These are phyloP conservation scores for Antechinus flavipes DNA, from an alignment of 2,113 vertebrate species.

Conservation along the genomic window DNA sequence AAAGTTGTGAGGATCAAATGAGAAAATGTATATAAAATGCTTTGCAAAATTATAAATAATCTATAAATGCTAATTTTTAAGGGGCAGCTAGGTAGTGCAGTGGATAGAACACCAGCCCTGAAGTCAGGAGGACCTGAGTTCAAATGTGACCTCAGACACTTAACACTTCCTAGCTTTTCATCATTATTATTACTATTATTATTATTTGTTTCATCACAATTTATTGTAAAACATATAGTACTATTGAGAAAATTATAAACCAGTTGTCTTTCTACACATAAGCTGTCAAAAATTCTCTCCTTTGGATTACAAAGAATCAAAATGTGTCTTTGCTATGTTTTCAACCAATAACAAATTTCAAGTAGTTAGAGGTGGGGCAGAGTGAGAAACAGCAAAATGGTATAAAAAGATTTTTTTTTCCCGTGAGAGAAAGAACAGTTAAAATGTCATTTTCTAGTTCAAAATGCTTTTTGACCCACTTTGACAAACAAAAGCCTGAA, in stretches of 20 bases:
- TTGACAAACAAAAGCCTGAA: conserved; percentile 46
- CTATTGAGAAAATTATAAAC: rapidly evolving
- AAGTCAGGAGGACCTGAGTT: too few species aligned
- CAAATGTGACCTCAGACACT: too few species aligned
- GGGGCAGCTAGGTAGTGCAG: too few species aligned
- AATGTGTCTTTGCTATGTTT: background rate
- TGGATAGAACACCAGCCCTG: too few species aligned
- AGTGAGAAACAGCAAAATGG: background rate
- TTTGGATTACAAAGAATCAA: background rate
- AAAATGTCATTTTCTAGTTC: conserved; percentile 16
- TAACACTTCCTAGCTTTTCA: too few species aligned
- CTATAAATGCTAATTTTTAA: background rate
- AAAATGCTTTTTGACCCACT: background rate
- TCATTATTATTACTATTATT: background rate
- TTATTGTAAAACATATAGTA: background rate
- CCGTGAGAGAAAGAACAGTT: background rate
- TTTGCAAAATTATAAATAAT: background rate
- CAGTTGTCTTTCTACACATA: background rate
- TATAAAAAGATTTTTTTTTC: background rate
- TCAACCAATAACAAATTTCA: background rate
- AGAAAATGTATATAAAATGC: background rate
- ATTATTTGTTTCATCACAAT: background rate
- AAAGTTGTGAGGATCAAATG: background rate
- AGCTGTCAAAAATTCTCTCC: rapidly evolving
- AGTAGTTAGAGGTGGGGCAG: rapidly evolving